Evolutionary conservation across 2,888 invertebrate genomes (phyloP).

Genomic region (Ophraella communa): DNA sequence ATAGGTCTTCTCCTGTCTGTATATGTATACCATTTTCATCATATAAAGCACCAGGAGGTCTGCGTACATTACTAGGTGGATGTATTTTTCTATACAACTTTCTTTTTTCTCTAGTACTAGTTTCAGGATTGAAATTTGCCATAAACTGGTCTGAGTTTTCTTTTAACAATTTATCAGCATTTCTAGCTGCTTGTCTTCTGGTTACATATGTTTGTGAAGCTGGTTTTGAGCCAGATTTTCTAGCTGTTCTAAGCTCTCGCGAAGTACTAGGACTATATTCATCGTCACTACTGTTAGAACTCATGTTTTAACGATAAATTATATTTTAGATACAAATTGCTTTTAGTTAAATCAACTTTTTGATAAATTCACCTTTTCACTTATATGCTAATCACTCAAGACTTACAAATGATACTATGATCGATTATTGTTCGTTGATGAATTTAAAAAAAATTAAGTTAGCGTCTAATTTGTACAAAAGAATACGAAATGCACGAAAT

Average conservation of each 20-base stretch:
- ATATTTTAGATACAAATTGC: no score
- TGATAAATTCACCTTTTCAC: no score
- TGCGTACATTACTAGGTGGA: constrained; percentile 60
- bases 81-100: constrained; percentile 75
- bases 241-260: constrained; percentile 45
- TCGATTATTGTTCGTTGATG: no score
- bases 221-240: constrained; percentile 44
- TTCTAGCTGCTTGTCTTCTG: constrained; percentile 46
- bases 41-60: constrained; percentile 67
- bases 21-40: constrained; percentile 74
- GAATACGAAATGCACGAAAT: no score
- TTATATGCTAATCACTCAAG: no score
- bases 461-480: no score
- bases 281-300: constrained; percentile 43
- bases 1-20: constrained; percentile 72
- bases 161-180: constrained; percentile 41
- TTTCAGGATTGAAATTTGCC: constrained; percentile 79
- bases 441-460: no score
- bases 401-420: no score
- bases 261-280: constrained; percentile 38
- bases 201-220: constrained; percentile 38
- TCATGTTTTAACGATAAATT: no score
- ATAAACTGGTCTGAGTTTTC: constrained; percentile 46
- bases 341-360: no score
- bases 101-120: constrained; percentile 77